Conservation (phyloP, 1,140 invertebrate species). For the Bombus superbus region DNA sequence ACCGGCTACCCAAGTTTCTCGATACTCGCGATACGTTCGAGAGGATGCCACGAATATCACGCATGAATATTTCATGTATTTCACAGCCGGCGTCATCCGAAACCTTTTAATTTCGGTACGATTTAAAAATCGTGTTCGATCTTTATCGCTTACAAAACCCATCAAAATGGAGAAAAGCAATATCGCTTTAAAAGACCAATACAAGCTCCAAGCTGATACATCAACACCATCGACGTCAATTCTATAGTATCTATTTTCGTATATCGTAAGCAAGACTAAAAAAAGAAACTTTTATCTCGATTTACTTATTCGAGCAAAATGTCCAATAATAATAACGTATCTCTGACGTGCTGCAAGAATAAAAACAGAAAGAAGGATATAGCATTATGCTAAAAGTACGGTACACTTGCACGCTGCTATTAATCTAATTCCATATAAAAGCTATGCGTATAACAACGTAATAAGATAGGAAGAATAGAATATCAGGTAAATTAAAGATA, state of each 20-base stretch:
- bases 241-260: too few relatives aligned
- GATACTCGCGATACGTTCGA: slow-evolving; percentile 43
- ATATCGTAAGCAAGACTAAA: too few relatives aligned
- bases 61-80: slow-evolving; percentile 45
- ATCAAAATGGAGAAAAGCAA: neutral
- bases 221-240: neutral
- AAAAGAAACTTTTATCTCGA: too few relatives aligned
- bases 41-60: slow-evolving; percentile 42
- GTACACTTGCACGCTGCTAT: neutral
- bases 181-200: neutral
- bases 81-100: neutral
- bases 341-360: neutral
- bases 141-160: neutral
- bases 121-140: neutral
- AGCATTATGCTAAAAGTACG: neutral
- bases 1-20: slow-evolving; percentile 53
- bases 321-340: neutral
- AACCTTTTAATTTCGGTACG: slow-evolving; percentile 10
- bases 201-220: neutral
- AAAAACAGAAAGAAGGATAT: neutral
- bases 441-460: neutral
- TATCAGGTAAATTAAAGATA: neutral
- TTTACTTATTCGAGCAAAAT: too few relatives aligned
- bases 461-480: neutral
- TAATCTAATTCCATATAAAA: neutral